Percentiles rank a stretch among this genome's conserved stretches.
These are phyloP conservation scores for Enteromius viviparus DNA, from an alignment of 2,797 vertebrate genomes.

Conservation along the genomic window DNA sequence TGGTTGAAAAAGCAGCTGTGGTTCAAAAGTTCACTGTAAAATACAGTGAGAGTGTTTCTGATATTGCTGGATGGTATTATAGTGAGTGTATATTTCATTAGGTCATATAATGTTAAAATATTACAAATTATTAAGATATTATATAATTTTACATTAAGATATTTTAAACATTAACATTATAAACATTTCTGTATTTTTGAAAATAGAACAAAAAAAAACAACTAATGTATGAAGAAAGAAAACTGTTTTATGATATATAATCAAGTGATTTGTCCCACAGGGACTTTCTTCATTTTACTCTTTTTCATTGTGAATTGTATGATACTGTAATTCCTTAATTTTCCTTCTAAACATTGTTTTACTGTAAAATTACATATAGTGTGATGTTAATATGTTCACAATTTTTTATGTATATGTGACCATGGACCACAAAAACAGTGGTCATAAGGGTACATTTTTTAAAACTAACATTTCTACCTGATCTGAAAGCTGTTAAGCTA, in stretches of 20 bases:
- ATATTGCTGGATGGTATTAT: no score
- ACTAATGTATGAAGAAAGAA: not conserved
- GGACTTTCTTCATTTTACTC: not conserved
- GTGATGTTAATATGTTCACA: not conserved
- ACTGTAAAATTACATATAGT: not conserved
- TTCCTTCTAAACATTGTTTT: not conserved
- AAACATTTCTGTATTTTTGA: not conserved
- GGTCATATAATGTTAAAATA: no score
- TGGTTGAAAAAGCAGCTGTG: no score
- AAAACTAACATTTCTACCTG: not conserved
- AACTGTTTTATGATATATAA: not conserved
- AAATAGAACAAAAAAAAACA: not conserved
- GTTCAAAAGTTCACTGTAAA: no score
- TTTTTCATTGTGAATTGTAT: not conserved
- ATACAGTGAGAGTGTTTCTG: no score
- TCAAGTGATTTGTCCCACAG: not conserved
- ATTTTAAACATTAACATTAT: not conserved
- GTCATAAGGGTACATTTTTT: not conserved
- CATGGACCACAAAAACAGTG: not conserved
- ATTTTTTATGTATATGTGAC: not conserved
- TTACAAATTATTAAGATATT: no score
- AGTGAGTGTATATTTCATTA: no score
- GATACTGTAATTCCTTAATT: not conserved
- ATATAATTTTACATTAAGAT: not conserved
- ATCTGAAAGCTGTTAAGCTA: no score